Evolutionary conservation across 2,797 vertebrate genomes (phyloP).

Genomic region (Gymnopithys bicolor): DNA sequence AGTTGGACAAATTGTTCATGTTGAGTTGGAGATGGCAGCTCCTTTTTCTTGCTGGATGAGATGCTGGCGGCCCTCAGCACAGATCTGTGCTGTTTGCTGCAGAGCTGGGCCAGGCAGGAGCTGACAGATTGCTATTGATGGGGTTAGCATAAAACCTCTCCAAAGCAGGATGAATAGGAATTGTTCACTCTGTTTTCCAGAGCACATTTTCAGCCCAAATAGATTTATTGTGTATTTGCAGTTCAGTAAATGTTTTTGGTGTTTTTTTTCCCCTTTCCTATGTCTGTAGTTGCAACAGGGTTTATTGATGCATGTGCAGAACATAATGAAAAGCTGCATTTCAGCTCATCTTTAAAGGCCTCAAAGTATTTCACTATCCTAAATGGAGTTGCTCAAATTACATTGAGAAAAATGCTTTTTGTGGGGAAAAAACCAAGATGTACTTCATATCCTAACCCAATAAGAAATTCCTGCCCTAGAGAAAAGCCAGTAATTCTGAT

Average conservation of each 20-base stretch:
- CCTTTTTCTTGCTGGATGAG: not conserved
- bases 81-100: not conserved
- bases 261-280: not conserved
- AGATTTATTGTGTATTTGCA: constrained; percentile 37
- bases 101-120: not conserved
- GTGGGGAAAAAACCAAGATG: not conserved
- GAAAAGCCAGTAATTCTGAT: not conserved
- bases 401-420: not conserved
- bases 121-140: not conserved
- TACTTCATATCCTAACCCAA: not conserved
- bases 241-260: not conserved
- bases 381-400: not conserved
- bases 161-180: not conserved
- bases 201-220: constrained; percentile 4
- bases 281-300: not conserved
- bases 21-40: not conserved
- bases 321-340: constrained; percentile 25
- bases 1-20: not conserved
- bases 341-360: constrained; percentile 10
- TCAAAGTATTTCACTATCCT: not conserved
- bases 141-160: constrained; percentile 19
- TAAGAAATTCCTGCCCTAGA: not conserved
- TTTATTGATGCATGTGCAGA: constrained; percentile 23
- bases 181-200: constrained; percentile 29
- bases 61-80: not conserved